Percentiles rank a stretch among this genome's conserved stretches.
phyloP scores from a whole-genome alignment of 2,113 vertebrate species.

The Sisor rabdophorus region DNA sequence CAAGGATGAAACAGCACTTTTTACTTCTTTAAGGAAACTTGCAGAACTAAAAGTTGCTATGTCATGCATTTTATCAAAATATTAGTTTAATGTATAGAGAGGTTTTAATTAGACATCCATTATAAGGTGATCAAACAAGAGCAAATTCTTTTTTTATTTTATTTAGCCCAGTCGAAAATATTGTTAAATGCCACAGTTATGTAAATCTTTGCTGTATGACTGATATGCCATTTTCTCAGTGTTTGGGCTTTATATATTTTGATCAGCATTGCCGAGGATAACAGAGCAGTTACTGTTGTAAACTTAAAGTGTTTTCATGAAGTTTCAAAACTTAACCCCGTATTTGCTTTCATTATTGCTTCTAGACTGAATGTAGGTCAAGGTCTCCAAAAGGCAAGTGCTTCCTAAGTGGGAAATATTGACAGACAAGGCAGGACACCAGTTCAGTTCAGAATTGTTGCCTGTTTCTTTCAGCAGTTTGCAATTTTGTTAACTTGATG shows the following conservation, averaged over 20 bases:
- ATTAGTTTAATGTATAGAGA: not conserved
- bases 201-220: conserved; percentile 13
- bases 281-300: not conserved
- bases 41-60: not conserved
- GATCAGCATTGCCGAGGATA: conserved; percentile 7
- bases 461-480: not conserved
- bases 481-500: not conserved
- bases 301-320: not conserved
- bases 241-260: conserved; percentile 3
- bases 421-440: not conserved
- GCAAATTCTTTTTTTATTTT: not conserved
- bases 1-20: not conserved
- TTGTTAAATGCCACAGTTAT: conserved; percentile 12
- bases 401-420: not conserved
- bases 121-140: not conserved
- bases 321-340: not conserved
- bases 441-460: not conserved
- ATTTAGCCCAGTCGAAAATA: not conserved
- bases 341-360: not conserved
- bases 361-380: conserved; percentile 8
- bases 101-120: not conserved
- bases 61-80: not conserved
- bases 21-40: no score
- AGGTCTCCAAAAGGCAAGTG: not conserved
- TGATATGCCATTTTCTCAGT: not conserved